These are phyloP conservation scores for Drosophila carrolli DNA, from an alignment of 1,140 invertebrate species.

Conservation along the genomic window DNA sequence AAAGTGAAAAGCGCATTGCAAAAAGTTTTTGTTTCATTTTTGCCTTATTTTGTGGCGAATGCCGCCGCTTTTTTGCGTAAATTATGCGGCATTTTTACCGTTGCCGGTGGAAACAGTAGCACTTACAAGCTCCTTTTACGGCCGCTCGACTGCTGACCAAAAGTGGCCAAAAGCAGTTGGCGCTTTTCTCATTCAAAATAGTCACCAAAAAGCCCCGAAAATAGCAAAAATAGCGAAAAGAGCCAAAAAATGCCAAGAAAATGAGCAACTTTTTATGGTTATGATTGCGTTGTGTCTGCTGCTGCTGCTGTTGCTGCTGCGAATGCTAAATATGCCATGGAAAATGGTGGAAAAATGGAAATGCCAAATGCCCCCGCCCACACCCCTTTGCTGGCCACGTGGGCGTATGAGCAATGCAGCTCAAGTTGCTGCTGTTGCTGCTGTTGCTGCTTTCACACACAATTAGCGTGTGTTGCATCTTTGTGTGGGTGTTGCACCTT, in stretches of 20 bases:
- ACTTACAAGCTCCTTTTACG: constrained; percentile 80
- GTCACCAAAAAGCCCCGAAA: constrained; percentile 40
- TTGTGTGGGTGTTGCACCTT: constrained; percentile 65
- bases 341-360: constrained; percentile 69
- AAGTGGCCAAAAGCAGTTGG: constrained; percentile 34
- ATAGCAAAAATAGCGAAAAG: constrained; percentile 22
- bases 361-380: constrained; percentile 38
- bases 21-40: constrained; percentile 24
- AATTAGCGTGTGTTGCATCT: constrained; percentile 74
- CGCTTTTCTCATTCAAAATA: constrained; percentile 64
- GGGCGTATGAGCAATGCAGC: constrained; percentile 71
- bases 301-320: constrained; percentile 27
- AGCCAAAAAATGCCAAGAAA: constrained; percentile 37
- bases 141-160: constrained; percentile 38
- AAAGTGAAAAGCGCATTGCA: constrained; percentile 69
- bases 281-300: constrained; percentile 67
- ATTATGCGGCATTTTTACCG: constrained; percentile 79
- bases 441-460: constrained; percentile 74
- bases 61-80: constrained; percentile 57
- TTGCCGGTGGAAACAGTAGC: constrained; percentile 76
- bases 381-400: constrained; percentile 46
- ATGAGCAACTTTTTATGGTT: constrained; percentile 76
- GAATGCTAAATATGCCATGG: constrained; percentile 78
- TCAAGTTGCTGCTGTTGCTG: constrained; percentile 31
- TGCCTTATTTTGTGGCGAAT: background rate